Percentiles rank a stretch among this genome's conserved stretches.
Conservation (phyloP, 2,888 invertebrate genomes). For the Syritta pipiens region DNA sequence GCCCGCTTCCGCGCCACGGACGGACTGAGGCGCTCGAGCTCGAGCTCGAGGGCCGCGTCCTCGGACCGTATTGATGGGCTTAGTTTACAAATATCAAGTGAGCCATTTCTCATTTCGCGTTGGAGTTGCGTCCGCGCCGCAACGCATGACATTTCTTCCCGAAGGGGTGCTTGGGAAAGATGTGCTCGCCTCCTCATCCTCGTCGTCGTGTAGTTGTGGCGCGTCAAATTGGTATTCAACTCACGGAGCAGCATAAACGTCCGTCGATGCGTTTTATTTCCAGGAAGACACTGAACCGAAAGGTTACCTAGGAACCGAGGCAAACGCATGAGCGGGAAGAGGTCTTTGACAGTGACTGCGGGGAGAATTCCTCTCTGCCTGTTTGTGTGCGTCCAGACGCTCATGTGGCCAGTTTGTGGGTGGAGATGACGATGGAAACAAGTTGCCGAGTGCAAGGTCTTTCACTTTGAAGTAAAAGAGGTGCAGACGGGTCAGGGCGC, state of each 20-base stretch:
- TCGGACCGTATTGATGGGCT: conserved; percentile 55
- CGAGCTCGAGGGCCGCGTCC: conserved; percentile 20
- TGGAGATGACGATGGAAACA: conserved; percentile 60
- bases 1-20: too few relatives aligned
- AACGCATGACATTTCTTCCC: conserved; percentile 56
- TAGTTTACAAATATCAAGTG: conserved; percentile 45
- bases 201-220: not conserved
- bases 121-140: not conserved
- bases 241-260: conserved; percentile 43
- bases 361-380: conserved; percentile 43
- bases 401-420: conserved; percentile 66
- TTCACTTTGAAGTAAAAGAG: conserved; percentile 33
- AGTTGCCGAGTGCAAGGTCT: conserved; percentile 55
- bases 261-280: conserved; percentile 58
- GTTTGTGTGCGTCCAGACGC: conserved; percentile 57
- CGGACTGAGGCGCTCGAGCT: too few relatives aligned
- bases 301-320: conserved; percentile 36
- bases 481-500: not conserved
- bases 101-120: conserved; percentile 34
- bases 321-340: conserved; percentile 40
- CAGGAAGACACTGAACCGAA: conserved; percentile 49
- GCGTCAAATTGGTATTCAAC: conserved; percentile 48
- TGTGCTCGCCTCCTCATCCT: conserved; percentile 5
- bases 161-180: conserved; percentile 42
- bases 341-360: conserved; percentile 58